Base-by-base conservation (phyloP, 2,113 vertebrate genomes). In the Ceratotherium simum region DNA sequence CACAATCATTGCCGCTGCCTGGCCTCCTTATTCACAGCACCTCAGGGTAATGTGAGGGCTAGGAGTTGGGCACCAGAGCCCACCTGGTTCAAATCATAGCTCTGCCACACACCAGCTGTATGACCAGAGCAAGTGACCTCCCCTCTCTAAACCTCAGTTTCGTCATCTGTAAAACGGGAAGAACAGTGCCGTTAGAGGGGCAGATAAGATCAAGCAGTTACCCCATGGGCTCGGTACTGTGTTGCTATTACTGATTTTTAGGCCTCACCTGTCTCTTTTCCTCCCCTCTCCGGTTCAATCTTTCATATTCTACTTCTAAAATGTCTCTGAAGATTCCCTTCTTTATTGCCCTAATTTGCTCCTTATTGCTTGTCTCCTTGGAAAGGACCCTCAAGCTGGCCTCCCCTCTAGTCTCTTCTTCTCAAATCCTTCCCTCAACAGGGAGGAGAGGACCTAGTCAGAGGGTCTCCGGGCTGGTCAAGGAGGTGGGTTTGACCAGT, bases 1-100 rank as follows among this genome's bases (percentile, higher is more conserved):
- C n/a, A 1, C 8, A 0, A 3, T 18, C 65, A 17, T 0, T 0
- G 51, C 46, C 0, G 7, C 65, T 33, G 60, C 76, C 81, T 4
- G 0, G 20, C 46, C 75, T 39, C 56, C 58, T 36, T 2, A 17
- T 4, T 80, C 64, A 18, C 0, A 1, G 65, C 33, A 9, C 27
- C 14, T 46, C 62, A 54, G 51, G 14, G 13, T 16, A 54, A 54
- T 13, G 14, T 1, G 18, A 65, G 42, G 80, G 33, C 31, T 36
- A 25, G 51, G 6, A 6, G 16, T 60, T 14, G 14, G 60, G 46
- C 1, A 10, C n/a, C 13, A 8, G 58, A 81, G n/a, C 72, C 64
- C 33, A 39, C 56, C 46, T 33, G 65, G 67, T n/a, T 42, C 8
- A 6, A 3, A 23, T 29, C 20, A 29, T 3, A 8, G 67, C 23